These are phyloP conservation scores for Drosophila setifemur DNA, from an alignment of 1,140 invertebrate genomes.

Conservation along the genomic window DNA sequence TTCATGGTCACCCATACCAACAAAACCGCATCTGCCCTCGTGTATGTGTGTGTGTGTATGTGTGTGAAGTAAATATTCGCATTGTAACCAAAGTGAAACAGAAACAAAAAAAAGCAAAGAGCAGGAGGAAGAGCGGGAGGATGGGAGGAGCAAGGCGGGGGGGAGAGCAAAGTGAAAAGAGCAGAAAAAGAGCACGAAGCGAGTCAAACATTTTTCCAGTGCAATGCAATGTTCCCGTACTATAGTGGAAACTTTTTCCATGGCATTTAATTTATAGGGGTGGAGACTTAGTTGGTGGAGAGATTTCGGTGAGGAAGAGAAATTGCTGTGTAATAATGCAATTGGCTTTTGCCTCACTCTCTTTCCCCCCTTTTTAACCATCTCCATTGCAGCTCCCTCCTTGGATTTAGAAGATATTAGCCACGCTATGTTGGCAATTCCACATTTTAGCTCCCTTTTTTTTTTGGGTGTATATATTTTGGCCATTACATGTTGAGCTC, in stretches of 20 bases:
- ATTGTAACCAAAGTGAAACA: conserved; percentile 53
- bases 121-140: conserved; percentile 14
- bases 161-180: conserved; percentile 17
- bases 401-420: conserved; percentile 12
- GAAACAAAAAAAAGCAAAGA: conserved; percentile 1
- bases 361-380: not conserved
- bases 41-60: conserved; percentile 1
- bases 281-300: not conserved
- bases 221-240: conserved; percentile 14
- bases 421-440: conserved; percentile 44
- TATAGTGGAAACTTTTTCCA: conserved; percentile 33
- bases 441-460: conserved; percentile 11
- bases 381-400: conserved; percentile 7
- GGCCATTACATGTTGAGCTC: conserved; percentile 6
- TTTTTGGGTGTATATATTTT: conserved; percentile 1
- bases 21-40: not conserved
- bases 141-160: conserved; percentile 8
- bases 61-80: conserved; percentile 54
- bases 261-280: conserved; percentile 17
- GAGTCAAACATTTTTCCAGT: conserved; percentile 37
- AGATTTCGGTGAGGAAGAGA: not conserved
- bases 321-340: conserved; percentile 56
- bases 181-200: conserved; percentile 1
- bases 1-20: conserved; percentile 73
- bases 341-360: conserved; percentile 49